These are phyloP conservation scores for Zaprionus nigranus DNA, from an alignment of 1,140 invertebrate genomes.

Conservation along the genomic window DNA sequence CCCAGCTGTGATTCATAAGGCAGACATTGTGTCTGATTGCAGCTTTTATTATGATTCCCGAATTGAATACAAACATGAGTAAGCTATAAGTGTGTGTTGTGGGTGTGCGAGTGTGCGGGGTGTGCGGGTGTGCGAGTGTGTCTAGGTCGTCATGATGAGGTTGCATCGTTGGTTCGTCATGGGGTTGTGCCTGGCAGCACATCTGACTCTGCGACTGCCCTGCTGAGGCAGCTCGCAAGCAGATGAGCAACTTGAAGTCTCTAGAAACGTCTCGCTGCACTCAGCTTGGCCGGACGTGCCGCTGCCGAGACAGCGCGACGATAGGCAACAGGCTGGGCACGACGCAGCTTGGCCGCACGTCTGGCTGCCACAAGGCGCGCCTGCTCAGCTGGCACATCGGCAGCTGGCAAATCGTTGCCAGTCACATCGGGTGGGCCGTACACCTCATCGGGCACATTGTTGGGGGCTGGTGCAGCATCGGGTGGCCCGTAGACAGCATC, in stretches of 20 bases:
- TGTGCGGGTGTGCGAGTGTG: slow-evolving; percentile 3
- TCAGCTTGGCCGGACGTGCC: slow-evolving; percentile 68
- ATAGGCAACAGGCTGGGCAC: slow-evolving; percentile 46
- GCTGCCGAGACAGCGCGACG: slow-evolving; percentile 50
- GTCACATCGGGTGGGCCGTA: slow-evolving; percentile 75
- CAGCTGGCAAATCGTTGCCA: slow-evolving; percentile 69
- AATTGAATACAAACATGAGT: slow-evolving; percentile 45
- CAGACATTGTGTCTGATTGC: slow-evolving; percentile 30
- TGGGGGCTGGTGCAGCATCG: slow-evolving; percentile 59
- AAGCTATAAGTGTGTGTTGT: slow-evolving; percentile 21
- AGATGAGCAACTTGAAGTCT: background rate
- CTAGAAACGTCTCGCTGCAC: slow-evolving; percentile 57
- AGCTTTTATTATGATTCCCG: slow-evolving; percentile 54
- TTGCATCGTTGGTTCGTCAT: slow-evolving; percentile 55
- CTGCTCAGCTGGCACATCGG: slow-evolving; percentile 67
- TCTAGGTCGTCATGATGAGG: slow-evolving; percentile 46
- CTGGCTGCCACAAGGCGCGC: slow-evolving; percentile 69
- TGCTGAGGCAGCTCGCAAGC: slow-evolving; percentile 28
- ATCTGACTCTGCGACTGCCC: slow-evolving; percentile 38
- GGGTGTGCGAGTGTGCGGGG: slow-evolving; percentile 1
- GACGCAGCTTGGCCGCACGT: slow-evolving; percentile 61
- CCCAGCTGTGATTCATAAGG: slow-evolving; percentile 49
- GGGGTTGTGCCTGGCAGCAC: slow-evolving; percentile 32
- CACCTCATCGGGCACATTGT: slow-evolving; percentile 71
- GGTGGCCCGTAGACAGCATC: slow-evolving; percentile 79